Conservation (phyloP, 2,797 vertebrate genomes). For the Anguilla megastoma region DNA sequence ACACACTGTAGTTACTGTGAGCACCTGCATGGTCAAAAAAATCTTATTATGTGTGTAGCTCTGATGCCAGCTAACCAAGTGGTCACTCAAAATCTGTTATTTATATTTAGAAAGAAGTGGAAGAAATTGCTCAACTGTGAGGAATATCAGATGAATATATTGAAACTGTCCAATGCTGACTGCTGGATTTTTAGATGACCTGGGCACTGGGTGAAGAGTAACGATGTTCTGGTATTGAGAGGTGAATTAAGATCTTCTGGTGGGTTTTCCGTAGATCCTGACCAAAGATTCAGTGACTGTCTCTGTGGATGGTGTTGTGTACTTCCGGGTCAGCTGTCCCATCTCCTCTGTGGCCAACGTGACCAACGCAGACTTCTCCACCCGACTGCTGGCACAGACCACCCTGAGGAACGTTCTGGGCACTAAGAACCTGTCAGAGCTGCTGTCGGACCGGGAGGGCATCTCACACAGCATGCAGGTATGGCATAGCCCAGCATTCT, state of each 20-base stretch:
- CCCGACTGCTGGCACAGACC: slow-evolving; percentile 77
- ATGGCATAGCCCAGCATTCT: neutral
- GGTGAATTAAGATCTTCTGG: neutral
- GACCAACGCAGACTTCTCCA: slow-evolving; percentile 70
- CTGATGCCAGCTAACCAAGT: neutral
- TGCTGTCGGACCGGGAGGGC: slow-evolving; percentile 75
- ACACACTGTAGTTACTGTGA: neutral
- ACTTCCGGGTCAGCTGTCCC: slow-evolving; percentile 76
- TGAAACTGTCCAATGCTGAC: neutral
- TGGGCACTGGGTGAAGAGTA: neutral
- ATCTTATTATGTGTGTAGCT: neutral
- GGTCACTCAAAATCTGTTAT: neutral
- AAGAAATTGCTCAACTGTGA: neutral
- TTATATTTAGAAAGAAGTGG: neutral
- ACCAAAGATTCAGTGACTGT: slow-evolving; percentile 80
- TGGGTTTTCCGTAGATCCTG: slow-evolving; percentile 63
- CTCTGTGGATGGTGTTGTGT: slow-evolving; percentile 77
- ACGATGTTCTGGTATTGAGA: neutral
- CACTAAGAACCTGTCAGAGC: slow-evolving; percentile 76
- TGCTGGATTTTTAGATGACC: neutral
- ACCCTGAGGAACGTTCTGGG: slow-evolving; percentile 78
- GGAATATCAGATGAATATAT: neutral
- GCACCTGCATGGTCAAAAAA: neutral
- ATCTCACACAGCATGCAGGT: slow-evolving; percentile 82
- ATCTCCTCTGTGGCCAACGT: slow-evolving; percentile 78